A percentile compares a stretch with the other conserved stretches of the same genome.
Evolutionary conservation across 2,888 invertebrate genomes (phyloP).

Genomic region (Phoronis australis): DNA sequence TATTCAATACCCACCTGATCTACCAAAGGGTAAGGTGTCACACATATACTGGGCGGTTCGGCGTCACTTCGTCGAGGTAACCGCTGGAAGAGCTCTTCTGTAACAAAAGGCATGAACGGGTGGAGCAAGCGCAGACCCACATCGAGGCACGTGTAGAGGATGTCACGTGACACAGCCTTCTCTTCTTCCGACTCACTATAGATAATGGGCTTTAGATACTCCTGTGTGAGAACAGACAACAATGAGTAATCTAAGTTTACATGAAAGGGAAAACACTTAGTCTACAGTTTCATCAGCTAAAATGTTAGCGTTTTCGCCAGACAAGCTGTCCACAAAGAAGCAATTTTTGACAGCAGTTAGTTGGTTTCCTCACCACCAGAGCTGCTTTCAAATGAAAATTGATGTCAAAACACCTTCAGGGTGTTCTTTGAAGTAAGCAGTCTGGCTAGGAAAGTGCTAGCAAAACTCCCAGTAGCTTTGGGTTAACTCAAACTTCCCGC

Average conservation of each 20-base stretch:
- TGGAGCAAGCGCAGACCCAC: constrained; percentile 78
- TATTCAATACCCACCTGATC: constrained; percentile 45
- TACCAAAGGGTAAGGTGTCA: constrained; percentile 75
- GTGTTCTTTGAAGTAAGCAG: too few species aligned
- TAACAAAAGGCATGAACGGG: constrained; percentile 97
- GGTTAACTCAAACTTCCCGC: too few species aligned
- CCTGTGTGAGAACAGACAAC: constrained; percentile 53
- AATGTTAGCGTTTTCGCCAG: too few species aligned
- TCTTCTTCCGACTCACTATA: constrained; percentile 58
- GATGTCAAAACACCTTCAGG: too few species aligned
- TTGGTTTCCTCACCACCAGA: too few species aligned
- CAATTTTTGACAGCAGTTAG: too few species aligned
- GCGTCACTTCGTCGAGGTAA: constrained; percentile 61
- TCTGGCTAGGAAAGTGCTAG: too few species aligned
- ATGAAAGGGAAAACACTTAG: too few species aligned
- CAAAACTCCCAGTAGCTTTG: too few species aligned
- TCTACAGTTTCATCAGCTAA: too few species aligned
- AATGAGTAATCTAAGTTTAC: constrained; percentile 7
- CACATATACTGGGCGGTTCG: constrained; percentile 73
- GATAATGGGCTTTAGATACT: constrained; percentile 83
- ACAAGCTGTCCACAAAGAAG: too few species aligned
- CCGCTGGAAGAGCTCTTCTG: constrained; percentile 90
- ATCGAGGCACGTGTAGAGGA: constrained; percentile 78
- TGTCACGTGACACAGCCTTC: constrained; percentile 62
- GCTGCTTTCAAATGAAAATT: too few species aligned